phyloP scores from a whole-genome alignment of 1,140 invertebrate genomes.

The Palaemon carinicauda region DNA sequence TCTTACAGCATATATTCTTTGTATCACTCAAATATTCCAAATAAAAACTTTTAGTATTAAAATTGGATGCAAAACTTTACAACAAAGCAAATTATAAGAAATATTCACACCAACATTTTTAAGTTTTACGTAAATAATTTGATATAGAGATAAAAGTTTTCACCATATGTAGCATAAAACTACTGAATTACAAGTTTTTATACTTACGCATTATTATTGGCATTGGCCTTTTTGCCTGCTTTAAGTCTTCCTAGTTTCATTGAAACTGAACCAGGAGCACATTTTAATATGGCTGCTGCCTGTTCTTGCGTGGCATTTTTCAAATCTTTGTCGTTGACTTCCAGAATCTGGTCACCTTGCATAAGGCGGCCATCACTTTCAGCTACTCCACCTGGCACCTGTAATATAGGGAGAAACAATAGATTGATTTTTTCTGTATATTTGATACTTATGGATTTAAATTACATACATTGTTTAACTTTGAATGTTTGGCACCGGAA shows the following conservation, averaged over 20 bases:
- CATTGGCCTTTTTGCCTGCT: constrained; percentile 43
- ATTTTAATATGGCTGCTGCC: constrained; percentile 87
- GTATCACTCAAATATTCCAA: background rate
- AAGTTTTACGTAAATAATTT: background rate
- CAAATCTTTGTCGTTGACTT: constrained; percentile 89
- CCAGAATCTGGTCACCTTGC: constrained; percentile 90
- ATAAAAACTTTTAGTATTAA: background rate
- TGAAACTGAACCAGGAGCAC: constrained; percentile 77
- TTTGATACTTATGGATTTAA: no score
- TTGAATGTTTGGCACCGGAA: no score
- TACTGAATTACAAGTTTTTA: no score
- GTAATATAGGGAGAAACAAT: no score
- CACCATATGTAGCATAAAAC: no score
- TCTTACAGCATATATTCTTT: no score
- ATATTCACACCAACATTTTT: background rate
- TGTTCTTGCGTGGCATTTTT: constrained; percentile 83
- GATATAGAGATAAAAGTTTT: no score
- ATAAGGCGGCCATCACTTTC: constrained; percentile 90
- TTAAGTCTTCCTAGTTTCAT: constrained; percentile 86
- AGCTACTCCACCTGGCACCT: constrained; percentile 89
- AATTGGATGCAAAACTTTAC: background rate
- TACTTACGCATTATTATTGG: constrained; percentile 50
- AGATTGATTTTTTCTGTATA: no score
- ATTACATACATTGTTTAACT: no score
- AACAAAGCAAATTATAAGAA: background rate